Percentiles rank a stretch among this genome's conserved stretches.
phyloP scores from a whole-genome alignment of 2,113 vertebrate genomes.

The Anhinga rufa region DNA sequence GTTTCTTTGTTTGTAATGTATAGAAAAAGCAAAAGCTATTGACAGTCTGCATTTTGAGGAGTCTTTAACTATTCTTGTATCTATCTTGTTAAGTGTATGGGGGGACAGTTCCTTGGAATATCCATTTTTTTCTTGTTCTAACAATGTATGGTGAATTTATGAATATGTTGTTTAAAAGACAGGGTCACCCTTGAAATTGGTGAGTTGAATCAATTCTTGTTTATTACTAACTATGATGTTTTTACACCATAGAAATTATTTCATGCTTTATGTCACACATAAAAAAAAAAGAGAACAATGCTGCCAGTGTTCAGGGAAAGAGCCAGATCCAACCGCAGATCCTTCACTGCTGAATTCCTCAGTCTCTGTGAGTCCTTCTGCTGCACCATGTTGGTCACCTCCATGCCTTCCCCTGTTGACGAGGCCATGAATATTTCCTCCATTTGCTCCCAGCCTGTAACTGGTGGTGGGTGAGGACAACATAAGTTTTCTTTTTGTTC shows the following conservation, averaged over 20 bases:
- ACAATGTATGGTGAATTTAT: not conserved
- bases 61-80: not conserved
- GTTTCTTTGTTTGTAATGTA: not conserved
- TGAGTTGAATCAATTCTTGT: not conserved
- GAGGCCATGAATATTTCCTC: conserved; percentile 69
- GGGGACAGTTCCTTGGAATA: not conserved
- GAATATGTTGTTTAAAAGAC: not conserved
- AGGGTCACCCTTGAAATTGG: not conserved
- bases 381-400: conserved; percentile 63
- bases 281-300: conserved; percentile 42
- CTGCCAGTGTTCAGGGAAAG: conserved; percentile 37
- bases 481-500: not conserved
- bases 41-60: not conserved
- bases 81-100: not conserved
- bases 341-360: not conserved
- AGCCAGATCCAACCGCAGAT: not conserved
- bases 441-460: conserved; percentile 55
- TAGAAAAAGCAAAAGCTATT: not conserved
- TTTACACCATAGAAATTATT: not conserved
- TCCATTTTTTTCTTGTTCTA: not conserved
- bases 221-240: not conserved
- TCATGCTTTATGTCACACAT: conserved; percentile 25
- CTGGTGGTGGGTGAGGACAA: not conserved
- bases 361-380: not conserved
- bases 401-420: conserved; percentile 62